Conservation (phyloP, 2,797 vertebrate genomes). For the Xerus rutilus region DNA sequence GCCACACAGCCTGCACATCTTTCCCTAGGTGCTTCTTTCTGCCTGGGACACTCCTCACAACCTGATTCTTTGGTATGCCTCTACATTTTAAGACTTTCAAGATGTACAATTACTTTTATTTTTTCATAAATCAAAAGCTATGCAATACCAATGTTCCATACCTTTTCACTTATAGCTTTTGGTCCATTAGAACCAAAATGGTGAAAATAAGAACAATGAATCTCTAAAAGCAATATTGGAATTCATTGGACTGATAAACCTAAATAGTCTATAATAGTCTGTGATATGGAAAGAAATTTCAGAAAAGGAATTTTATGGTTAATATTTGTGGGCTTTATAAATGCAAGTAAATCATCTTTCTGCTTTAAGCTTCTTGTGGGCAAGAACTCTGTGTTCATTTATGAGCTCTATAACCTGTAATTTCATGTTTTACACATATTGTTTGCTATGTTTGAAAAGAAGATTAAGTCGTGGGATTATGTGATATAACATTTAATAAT, state of each 20-base stretch:
- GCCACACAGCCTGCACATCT: rapidly evolving
- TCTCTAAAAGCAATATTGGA: not conserved
- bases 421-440: not conserved
- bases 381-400: not conserved
- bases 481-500: not conserved
- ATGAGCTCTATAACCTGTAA: not conserved
- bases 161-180: not conserved
- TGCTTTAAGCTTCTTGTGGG: not conserved
- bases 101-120: not conserved
- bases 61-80: rapidly evolving
- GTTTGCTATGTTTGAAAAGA: not conserved
- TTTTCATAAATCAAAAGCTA: not conserved
- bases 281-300: not conserved
- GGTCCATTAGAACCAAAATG: not conserved
- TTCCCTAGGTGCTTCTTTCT: not conserved
- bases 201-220: not conserved
- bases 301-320: conserved; percentile 20
- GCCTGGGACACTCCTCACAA: not conserved
- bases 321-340: not conserved
- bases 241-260: not conserved
- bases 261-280: not conserved
- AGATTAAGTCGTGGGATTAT: not conserved
- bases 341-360: not conserved
- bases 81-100: not conserved
- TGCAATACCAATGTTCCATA: not conserved